Conservation (phyloP, 2,888 invertebrate species). For the Leptopilina myrica region DNA sequence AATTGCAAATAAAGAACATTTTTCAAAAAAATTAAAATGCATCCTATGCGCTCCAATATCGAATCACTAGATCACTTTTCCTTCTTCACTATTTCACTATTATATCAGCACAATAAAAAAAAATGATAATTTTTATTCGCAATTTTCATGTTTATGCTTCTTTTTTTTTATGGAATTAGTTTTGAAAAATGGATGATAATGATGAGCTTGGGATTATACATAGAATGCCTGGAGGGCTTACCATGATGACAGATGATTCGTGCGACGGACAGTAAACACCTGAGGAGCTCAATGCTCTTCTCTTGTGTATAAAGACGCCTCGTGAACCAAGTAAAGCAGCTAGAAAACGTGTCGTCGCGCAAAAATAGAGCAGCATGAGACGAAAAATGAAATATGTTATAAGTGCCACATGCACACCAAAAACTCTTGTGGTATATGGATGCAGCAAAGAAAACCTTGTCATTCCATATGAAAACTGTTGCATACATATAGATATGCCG, state of each 20-base stretch:
- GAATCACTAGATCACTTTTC: too few species aligned
- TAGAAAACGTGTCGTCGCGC: constrained; percentile 70
- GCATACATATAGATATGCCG: constrained; percentile 51
- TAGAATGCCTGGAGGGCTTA: constrained; percentile 59
- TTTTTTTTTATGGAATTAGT: background rate
- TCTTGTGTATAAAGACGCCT: constrained; percentile 73
- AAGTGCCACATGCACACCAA: constrained; percentile 59
- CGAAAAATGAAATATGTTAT: constrained; percentile 77
- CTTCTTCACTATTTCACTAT: too few species aligned
- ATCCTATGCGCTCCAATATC: too few species aligned
- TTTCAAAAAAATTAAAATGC: too few species aligned
- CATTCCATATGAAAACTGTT: constrained; percentile 59
- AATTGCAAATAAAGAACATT: too few species aligned
- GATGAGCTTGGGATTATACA: too few species aligned
- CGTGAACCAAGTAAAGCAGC: constrained; percentile 70
- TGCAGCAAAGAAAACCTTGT: constrained; percentile 42
- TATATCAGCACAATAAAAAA: too few species aligned
- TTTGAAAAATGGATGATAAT: background rate
- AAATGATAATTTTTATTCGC: too few species aligned
- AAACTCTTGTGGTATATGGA: background rate
- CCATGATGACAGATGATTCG: constrained; percentile 69
- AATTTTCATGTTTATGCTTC: background rate
- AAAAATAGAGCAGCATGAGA: constrained; percentile 71
- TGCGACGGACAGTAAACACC: constrained; percentile 71
- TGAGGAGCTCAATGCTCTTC: constrained; percentile 68